Evolutionary conservation across 2,113 vertebrate genomes (phyloP).

Genomic region (Prunella fulvescens): DNA sequence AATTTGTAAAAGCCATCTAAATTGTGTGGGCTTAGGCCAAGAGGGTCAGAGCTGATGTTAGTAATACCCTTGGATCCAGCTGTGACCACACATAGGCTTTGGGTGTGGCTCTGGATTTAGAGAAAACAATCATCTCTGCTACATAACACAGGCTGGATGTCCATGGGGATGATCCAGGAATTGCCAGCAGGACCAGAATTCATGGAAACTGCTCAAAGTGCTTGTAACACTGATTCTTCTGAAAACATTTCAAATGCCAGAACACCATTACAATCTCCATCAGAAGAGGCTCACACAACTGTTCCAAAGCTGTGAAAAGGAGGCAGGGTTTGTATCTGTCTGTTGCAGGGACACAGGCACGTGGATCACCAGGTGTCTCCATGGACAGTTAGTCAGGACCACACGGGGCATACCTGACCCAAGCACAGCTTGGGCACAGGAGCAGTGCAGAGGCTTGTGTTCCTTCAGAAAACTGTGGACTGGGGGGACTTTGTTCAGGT

Average conservation of each 20-base stretch:
- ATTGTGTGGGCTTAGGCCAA: not conserved
- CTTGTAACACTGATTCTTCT: not conserved
- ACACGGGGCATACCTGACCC: not conserved
- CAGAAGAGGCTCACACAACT: not conserved
- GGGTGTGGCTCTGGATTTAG: not conserved
- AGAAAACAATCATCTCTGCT: not conserved
- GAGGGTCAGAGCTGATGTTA: not conserved
- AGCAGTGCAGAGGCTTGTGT: not conserved
- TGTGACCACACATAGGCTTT: not conserved
- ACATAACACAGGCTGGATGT: not conserved
- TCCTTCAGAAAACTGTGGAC: fast-evolving
- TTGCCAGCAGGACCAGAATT: not conserved
- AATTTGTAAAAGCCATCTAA: not conserved
- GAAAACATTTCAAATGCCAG: not conserved
- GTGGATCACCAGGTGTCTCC: not conserved
- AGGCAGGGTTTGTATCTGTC: not conserved
- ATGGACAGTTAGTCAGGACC: not conserved
- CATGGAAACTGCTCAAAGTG: not conserved
- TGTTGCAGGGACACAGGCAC: not conserved
- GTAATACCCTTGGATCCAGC: not conserved
- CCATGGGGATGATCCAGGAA: not conserved
- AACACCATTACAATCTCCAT: not conserved
- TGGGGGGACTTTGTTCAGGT: not conserved
- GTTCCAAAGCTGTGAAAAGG: not conserved
- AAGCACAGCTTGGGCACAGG: not conserved